phyloP scores from a whole-genome alignment of 2,888 invertebrate species.

The Coecobrya sp. region DNA sequence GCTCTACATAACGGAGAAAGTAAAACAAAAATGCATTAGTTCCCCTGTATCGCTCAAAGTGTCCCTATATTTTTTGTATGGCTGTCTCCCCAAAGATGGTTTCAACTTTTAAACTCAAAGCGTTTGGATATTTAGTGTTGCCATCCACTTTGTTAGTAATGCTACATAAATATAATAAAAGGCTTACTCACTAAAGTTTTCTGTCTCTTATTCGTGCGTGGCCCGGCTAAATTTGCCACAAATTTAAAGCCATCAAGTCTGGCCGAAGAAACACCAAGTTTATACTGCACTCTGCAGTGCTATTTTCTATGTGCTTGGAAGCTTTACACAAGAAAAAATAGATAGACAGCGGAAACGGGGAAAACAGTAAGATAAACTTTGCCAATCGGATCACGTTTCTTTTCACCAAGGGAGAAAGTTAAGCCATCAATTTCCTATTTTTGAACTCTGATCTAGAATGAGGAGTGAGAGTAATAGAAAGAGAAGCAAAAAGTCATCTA shows the following conservation, averaged over 20 bases:
- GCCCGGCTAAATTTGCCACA: slow-evolving; percentile 55
- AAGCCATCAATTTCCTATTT: slow-evolving; percentile 85
- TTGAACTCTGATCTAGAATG: slow-evolving; percentile 78
- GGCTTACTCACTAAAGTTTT: slow-evolving; percentile 5
- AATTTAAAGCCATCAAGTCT: slow-evolving; percentile 54
- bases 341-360: slow-evolving; percentile 28
- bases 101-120: slow-evolving; percentile 24
- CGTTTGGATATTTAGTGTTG: not conserved
- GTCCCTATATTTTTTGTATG: not conserved
- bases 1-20: slow-evolving; percentile 76
- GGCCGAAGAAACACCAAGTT: not conserved
- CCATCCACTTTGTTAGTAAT: slow-evolving; percentile 21
- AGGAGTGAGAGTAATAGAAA: slow-evolving; percentile 71
- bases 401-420: slow-evolving; percentile 84
- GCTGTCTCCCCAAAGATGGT: not conserved
- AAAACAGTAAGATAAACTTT: slow-evolving; percentile 81
- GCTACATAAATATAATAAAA: slow-evolving; percentile 53
- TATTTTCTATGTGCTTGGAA: not conserved
- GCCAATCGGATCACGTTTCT: slow-evolving; percentile 84
- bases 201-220: slow-evolving; percentile 14
- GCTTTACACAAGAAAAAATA: not conserved
- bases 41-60: not conserved
- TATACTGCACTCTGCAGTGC: not conserved
- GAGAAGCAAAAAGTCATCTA: slow-evolving; percentile 73
- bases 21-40: not conserved